Percentiles rank a stretch among this genome's conserved stretches.
These are phyloP conservation scores for Ceyx margarethae DNA, from an alignment of 2,113 vertebrate genomes.

Conservation along the genomic window DNA sequence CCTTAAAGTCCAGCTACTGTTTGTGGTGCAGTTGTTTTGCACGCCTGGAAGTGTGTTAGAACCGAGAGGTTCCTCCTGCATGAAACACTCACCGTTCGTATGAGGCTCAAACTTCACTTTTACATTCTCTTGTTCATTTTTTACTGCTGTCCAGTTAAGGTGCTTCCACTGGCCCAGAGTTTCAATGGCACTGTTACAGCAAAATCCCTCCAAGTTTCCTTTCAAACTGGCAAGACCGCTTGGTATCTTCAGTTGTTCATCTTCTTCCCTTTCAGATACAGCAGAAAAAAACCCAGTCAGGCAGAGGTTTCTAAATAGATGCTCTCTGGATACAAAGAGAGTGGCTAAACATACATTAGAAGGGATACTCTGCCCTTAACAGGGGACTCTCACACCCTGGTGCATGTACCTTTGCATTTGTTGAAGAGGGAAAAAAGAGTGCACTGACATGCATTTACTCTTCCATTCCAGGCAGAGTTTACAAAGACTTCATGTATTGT, in stretches of 20 bases:
- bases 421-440: background rate
- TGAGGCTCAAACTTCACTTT: slow-evolving; percentile 74
- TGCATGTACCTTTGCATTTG: background rate
- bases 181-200: slow-evolving; percentile 72
- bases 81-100: slow-evolving; percentile 66
- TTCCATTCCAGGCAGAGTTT: background rate
- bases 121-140: slow-evolving; percentile 71
- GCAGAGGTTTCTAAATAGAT: background rate
- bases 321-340: background rate
- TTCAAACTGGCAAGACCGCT: slow-evolving; percentile 61
- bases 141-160: slow-evolving; percentile 79
- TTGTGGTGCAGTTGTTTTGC: slow-evolving; percentile 72
- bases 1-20: slow-evolving; percentile 71
- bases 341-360: background rate
- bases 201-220: slow-evolving; percentile 72
- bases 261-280: slow-evolving; percentile 64
- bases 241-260: slow-evolving; percentile 64
- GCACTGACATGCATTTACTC: background rate
- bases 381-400: fast-evolving
- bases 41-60: slow-evolving; percentile 72
- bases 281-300: background rate
- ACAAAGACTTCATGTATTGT: background rate
- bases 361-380: background rate
- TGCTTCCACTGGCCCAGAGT: slow-evolving; percentile 71
- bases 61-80: slow-evolving; percentile 72